Conservation (phyloP, 2,888 invertebrate species). For the Eremobia ochroleuca region DNA sequence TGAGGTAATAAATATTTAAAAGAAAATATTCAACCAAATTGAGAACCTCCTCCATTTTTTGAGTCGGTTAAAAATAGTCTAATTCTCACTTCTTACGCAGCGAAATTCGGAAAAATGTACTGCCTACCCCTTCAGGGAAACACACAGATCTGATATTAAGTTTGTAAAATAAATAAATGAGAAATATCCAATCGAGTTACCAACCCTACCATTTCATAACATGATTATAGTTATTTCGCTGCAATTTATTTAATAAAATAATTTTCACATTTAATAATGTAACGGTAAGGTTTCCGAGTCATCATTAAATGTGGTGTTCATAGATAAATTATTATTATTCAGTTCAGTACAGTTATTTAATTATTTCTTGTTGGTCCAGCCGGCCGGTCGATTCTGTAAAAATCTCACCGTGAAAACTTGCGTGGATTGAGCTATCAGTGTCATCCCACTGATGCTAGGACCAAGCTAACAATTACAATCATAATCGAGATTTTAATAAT, state of each 20-base stretch:
- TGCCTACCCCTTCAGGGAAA: neutral
- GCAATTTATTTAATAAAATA: conserved; percentile 50
- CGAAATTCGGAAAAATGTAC: neutral
- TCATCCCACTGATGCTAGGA: too few species aligned
- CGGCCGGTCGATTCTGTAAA: too few species aligned
- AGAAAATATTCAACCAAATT: too few species aligned
- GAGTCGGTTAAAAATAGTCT: too few species aligned
- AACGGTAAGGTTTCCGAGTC: conserved; percentile 36
- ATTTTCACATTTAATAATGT: conserved; percentile 31
- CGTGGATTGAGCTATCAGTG: too few species aligned
- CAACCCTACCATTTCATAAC: conserved; percentile 50
- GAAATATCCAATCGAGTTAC: neutral
- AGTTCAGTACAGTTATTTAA: conserved; percentile 11
- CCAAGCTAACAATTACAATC: too few species aligned
- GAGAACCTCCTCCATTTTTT: too few species aligned
- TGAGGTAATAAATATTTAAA: too few species aligned
- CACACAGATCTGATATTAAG: neutral
- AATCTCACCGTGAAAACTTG: too few species aligned
- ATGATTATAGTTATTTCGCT: conserved; percentile 35
- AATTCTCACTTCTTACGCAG: neutral
- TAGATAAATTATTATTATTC: conserved; percentile 10
- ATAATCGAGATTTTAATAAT: too few species aligned
- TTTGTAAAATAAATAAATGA: neutral
- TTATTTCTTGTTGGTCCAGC: neutral
- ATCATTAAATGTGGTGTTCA: conserved; percentile 20